Evolutionary conservation across 2,113 vertebrate genomes (phyloP).

Genomic region (Aldabrachelys gigantea): DNA sequence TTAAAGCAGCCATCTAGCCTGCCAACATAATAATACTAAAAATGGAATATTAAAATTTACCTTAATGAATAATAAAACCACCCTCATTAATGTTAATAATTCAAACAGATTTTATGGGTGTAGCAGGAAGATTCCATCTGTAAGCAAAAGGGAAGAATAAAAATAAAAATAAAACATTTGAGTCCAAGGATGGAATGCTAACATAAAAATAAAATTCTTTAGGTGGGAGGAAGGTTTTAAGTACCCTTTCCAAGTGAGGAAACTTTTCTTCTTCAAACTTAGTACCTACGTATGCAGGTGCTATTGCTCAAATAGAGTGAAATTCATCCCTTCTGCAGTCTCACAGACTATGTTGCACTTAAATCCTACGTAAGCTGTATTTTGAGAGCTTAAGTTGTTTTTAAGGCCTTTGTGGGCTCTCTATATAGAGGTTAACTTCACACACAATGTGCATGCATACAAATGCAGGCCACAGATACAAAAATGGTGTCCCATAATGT

Average conservation of each 20-base stretch:
- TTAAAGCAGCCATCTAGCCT: background rate
- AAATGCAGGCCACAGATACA: background rate
- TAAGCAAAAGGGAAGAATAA: background rate
- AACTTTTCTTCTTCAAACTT: background rate
- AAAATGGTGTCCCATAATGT: background rate
- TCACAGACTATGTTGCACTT: background rate
- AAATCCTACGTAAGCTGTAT: background rate
- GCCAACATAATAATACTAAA: background rate
- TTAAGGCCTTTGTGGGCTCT: background rate
- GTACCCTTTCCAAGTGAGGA: background rate
- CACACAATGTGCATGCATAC: background rate
- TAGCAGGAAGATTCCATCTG: background rate
- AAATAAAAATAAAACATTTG: fast-evolving
- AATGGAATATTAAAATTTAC: background rate
- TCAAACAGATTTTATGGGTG: background rate
- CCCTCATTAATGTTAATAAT: background rate
- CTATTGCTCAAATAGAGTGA: background rate
- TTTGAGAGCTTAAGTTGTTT: background rate
- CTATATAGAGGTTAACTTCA: conserved; percentile 3
- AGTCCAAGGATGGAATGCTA: background rate
- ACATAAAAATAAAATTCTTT: background rate
- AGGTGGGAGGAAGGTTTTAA: background rate
- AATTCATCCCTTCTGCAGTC: background rate
- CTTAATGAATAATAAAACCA: background rate
- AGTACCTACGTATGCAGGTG: background rate